A percentile compares a stretch with the other conserved stretches of the same genome.
Evolutionary conservation across 1,140 invertebrate genomes (phyloP).

Genomic region (Eulimnadia texana): DNA sequence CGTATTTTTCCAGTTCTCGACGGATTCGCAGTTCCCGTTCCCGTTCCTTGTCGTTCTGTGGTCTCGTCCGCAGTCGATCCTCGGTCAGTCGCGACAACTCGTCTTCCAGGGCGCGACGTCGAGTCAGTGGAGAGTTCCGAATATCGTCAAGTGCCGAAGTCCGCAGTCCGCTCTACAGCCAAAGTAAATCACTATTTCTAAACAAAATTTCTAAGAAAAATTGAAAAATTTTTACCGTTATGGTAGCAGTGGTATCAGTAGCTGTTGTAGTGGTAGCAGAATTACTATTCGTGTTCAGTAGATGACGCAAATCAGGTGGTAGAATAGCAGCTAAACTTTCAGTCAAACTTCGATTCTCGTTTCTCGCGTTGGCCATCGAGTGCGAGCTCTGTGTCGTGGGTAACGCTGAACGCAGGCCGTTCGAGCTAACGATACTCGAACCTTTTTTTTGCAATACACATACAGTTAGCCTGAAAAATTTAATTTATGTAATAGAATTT

Average conservation of each 20-base stretch:
- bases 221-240: not conserved
- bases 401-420: conserved; percentile 13
- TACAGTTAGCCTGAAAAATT: not conserved
- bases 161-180: not conserved
- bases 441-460: not conserved
- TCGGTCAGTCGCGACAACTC: conserved; percentile 27
- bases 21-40: conserved; percentile 25
- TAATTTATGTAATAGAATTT: too few relatives aligned
- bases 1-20: conserved; percentile 23
- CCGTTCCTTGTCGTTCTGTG: conserved; percentile 25
- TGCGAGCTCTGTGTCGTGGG: conserved; percentile 4
- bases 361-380: not conserved
- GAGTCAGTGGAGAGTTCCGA: conserved; percentile 2
- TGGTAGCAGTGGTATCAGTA: not conserved
- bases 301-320: conserved; percentile 33
- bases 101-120: conserved; percentile 26
- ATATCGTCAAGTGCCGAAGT: conserved; percentile 1
- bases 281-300: conserved; percentile 22
- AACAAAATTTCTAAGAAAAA: not conserved
- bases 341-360: conserved; percentile 10
- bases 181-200: not conserved
- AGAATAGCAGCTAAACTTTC: conserved; percentile 31
- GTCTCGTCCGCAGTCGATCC: conserved; percentile 25
- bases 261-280: not conserved
- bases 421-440: conserved; percentile 18